Evolutionary conservation across 23 tunicate genomes (phyloP), one percentile per base, ranked within the genome.

Genomic region (Trididemnum miniatum): DNA sequence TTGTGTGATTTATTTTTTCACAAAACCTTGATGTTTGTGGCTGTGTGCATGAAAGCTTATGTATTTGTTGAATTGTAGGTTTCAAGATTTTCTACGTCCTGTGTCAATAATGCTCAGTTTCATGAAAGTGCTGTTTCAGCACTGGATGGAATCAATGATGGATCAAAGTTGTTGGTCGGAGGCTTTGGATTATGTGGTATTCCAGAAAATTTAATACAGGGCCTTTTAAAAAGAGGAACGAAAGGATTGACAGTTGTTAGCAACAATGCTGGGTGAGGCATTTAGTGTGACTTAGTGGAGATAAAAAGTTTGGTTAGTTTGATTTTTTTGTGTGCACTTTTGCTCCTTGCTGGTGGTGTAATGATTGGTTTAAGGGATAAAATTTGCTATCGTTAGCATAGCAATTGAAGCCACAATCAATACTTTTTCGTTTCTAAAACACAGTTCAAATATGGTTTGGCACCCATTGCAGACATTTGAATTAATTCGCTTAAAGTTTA

Each of bases 131-230:
- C 86, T 34, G 80, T 81, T 32, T 73, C 71, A 5, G 99, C 99
- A 3, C 57, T 95, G 1, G 72, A 59, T 0, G 99, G 88, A 44
- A 59, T 95, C 1, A 57, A 67, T 28, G 91, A 89, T 64, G 99
- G 99, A 5, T 67, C 91, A 33, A 95, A 95, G 44, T 34, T 95
- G 34, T 52, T 95, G 25, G 99, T 95, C 40, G 99, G 99, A 2
- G 99, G 99, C 0, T 95, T 95, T 82, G 99, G 99, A 51, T 62
- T 95, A 22, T 95, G 99, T 82, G 99, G 99, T 2, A 95, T 95
- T 28, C 99, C 99, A 39, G 99, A 95, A 57, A 95, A 95, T 71
- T 81, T 95, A 22, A 95, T 95, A 31, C 69, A 63, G 20, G 99
- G 88, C 38, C 54, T 95, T 35, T 79, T 95, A 34, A 73, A 73